These are phyloP conservation scores for Diadema setosum DNA, from an alignment of 35 echinoderm and acorn worm species.

Conservation along the genomic window DNA sequence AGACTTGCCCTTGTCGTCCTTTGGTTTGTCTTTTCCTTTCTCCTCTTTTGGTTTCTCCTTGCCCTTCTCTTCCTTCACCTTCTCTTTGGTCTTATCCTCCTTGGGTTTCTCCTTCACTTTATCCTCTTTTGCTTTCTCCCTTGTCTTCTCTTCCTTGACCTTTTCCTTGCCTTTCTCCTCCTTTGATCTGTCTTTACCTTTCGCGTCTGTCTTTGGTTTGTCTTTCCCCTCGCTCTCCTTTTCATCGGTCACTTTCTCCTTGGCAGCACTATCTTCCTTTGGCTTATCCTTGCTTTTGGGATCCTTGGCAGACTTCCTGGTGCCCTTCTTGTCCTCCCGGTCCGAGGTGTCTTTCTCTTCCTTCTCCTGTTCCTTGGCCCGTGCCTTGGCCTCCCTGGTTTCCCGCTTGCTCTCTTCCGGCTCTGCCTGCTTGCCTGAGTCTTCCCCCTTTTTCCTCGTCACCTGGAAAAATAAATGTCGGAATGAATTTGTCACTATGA, in stretches of 20 bases:
- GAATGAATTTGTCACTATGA: too few relatives aligned
- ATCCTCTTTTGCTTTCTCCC: constrained; percentile 24
- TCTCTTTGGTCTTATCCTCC: constrained; percentile 6
- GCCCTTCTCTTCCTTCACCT: constrained; percentile 10
- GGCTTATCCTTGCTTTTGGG: neutral
- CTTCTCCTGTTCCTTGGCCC: constrained; percentile 39
- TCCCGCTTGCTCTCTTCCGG: constrained; percentile 20
- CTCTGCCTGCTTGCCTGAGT: neutral
- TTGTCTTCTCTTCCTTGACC: constrained; percentile 16
- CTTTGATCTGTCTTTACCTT: neutral
- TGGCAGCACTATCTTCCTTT: neutral
- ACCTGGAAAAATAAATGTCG: too few relatives aligned
- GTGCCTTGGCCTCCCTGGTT: constrained; percentile 2
- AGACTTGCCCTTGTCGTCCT: neutral
- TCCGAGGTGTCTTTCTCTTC: constrained; percentile 19
- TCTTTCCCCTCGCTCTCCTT: constrained; percentile 7
- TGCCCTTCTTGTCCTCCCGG: constrained; percentile 8
- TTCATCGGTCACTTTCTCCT: neutral
- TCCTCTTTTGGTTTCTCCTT: constrained; percentile 8
- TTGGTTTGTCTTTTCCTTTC: constrained; percentile 32
- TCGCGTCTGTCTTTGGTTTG: neutral
- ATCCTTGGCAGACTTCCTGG: neutral
- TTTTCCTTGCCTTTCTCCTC: constrained; percentile 22
- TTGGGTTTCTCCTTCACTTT: constrained; percentile 7
- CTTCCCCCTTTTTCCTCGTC: neutral